These are phyloP conservation scores for Microtus pennsylvanicus DNA, from an alignment of 2,113 vertebrate genomes.

Conservation along the genomic window DNA sequence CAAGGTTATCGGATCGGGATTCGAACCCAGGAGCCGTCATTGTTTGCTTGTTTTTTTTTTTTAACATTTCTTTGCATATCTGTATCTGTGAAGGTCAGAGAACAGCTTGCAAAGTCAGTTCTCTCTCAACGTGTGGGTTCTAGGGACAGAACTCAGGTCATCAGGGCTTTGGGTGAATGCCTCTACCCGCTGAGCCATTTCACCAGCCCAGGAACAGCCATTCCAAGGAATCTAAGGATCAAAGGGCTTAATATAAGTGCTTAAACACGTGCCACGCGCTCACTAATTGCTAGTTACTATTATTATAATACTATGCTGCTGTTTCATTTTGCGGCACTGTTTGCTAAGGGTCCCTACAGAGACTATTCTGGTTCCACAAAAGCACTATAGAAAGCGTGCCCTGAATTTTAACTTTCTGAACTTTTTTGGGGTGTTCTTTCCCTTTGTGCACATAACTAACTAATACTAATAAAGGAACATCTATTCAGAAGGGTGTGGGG, in stretches of 20 bases:
- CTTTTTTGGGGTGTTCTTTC: not conserved
- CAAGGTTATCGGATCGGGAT: not conserved
- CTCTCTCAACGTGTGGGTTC: not conserved
- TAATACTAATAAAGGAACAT: not conserved
- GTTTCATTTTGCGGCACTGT: not conserved
- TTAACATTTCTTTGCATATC: not conserved
- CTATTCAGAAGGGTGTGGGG: not conserved
- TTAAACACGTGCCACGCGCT: not conserved
- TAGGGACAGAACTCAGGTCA: not conserved
- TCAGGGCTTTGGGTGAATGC: not conserved
- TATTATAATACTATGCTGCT: not conserved
- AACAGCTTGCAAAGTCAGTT: not conserved
- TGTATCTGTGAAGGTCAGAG: not conserved
- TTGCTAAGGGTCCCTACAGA: not conserved
- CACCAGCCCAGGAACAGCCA: too few relatives aligned
- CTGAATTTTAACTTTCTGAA: not conserved
- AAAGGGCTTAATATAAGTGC: not conserved
- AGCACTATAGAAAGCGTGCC: not conserved
- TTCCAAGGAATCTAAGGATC: not conserved
- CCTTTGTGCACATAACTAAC: not conserved
- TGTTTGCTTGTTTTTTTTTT: not conserved
- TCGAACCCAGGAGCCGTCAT: not conserved
- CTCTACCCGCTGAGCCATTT: not conserved
- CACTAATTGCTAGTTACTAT: slow-evolving; percentile 64
- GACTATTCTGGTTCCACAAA: slow-evolving; percentile 19